A percentile compares a stretch with the other conserved stretches of the same genome.
Conservation (phyloP, 53 echinoderm and acorn worm genomes). For the Zoroaster sp. region DNA sequence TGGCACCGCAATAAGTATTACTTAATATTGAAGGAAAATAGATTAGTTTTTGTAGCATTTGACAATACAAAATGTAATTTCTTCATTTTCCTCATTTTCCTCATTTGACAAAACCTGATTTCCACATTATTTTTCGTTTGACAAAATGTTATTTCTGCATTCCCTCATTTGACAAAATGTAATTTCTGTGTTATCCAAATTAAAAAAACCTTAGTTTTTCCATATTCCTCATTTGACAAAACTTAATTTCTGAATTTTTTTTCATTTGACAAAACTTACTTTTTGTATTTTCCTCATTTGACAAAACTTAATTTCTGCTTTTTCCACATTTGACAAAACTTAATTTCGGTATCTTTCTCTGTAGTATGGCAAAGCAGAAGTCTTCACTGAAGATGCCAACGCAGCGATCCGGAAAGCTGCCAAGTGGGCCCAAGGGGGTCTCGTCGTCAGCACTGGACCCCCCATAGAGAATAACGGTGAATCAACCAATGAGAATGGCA, state of each 20-base stretch:
- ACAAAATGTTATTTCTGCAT: too few species aligned
- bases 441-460: conserved; percentile 82
- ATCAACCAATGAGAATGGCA: conserved; percentile 62
- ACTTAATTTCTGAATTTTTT: background rate
- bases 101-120: too few species aligned
- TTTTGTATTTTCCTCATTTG: background rate
- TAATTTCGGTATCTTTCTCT: background rate
- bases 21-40: too few species aligned
- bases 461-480: conserved; percentile 58
- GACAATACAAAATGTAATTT: too few species aligned
- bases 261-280: background rate
- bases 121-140: too few species aligned
- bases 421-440: conserved; percentile 83
- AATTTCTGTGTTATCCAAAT: too few species aligned
- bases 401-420: conserved; percentile 78
- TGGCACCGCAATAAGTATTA: too few species aligned
- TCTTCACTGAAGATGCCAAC: conserved; percentile 75
- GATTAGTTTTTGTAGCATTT: too few species aligned
- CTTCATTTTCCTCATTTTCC: too few species aligned
- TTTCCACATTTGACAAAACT: background rate
- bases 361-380: conserved; percentile 84
- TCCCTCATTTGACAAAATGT: too few species aligned
- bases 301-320: background rate
- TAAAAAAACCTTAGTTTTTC: too few species aligned
- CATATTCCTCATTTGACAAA: background rate